Percentiles rank a stretch among this genome's conserved stretches.
These are phyloP conservation scores for Loris lydekkerianus DNA, from an alignment of 2,797 vertebrate species.

Conservation along the genomic window DNA sequence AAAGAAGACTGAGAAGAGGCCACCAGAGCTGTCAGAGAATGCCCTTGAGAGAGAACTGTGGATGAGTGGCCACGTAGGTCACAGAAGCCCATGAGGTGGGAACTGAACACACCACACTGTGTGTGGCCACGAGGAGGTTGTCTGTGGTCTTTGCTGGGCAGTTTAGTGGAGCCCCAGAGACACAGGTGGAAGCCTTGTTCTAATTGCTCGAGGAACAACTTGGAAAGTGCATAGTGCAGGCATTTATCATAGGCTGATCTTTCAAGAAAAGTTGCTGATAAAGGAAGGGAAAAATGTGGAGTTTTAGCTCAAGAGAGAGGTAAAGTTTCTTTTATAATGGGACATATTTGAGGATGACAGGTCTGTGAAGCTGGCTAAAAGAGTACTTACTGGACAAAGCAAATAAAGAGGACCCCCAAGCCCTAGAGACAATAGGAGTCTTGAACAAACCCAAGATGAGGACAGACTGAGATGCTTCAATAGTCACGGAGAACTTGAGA, in stretches of 20 bases:
- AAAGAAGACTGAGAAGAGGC: background rate
- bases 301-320: background rate
- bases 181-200: background rate
- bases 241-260: background rate
- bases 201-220: background rate
- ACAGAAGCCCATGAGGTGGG: background rate
- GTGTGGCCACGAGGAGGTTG: background rate
- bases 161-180: background rate
- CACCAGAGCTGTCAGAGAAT: background rate
- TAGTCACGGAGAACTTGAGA: background rate
- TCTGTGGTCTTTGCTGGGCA: background rate
- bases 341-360: background rate
- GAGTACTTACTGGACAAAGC: background rate
- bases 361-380: background rate
- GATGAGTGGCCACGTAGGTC: background rate
- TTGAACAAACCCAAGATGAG: background rate
- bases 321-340: background rate
- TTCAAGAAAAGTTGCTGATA: background rate
- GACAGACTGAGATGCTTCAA: background rate
- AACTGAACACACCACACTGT: fast-evolving
- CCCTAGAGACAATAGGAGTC: background rate
- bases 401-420: background rate
- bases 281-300: background rate
- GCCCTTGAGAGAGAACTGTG: background rate
- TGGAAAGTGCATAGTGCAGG: background rate